These are phyloP conservation scores for Helicoverpa armigera DNA, from an alignment of 1,140 invertebrate genomes.

Conservation along the genomic window DNA sequence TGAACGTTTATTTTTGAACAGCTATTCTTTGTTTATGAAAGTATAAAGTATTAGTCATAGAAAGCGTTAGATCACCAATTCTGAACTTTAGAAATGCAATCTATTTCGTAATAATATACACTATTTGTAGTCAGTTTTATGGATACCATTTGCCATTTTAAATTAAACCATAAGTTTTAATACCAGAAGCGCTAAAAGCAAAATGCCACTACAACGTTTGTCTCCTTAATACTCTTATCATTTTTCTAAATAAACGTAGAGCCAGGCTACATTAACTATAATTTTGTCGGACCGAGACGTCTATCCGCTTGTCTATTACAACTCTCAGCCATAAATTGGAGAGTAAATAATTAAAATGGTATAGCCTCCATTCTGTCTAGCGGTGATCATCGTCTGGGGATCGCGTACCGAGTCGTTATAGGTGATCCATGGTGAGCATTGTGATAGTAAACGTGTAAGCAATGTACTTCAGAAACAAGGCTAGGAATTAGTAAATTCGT, in stretches of 20 bases:
- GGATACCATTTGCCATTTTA: too few relatives aligned
- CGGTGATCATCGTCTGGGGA: slow-evolving; percentile 4
- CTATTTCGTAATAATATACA: too few relatives aligned
- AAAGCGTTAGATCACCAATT: neutral
- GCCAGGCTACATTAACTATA: neutral
- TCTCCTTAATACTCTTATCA: neutral
- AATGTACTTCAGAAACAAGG: too few relatives aligned
- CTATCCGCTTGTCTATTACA: slow-evolving; percentile 28
- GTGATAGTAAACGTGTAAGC: too few relatives aligned
- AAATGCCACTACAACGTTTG: neutral
- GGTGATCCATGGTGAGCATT: neutral
- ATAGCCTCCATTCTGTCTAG: neutral
- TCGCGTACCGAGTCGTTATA: slow-evolving; percentile 2
- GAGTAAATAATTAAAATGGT: slow-evolving; percentile 14
- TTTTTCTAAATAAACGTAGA: neutral
- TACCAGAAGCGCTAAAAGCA: too few relatives aligned
- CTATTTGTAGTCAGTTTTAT: too few relatives aligned
- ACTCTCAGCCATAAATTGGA: slow-evolving; percentile 23
- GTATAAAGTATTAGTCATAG: neutral
- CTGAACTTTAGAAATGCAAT: too few relatives aligned
- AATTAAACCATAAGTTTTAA: too few relatives aligned
- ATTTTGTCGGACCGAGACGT: slow-evolving; percentile 2
- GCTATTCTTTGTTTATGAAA: neutral
- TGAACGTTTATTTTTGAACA: slow-evolving; percentile 5
- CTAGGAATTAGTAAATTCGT: too few relatives aligned